Evolutionary conservation across 2,888 invertebrate genomes (phyloP).

Genomic region (Sphaerolaimus hirsutus): DNA sequence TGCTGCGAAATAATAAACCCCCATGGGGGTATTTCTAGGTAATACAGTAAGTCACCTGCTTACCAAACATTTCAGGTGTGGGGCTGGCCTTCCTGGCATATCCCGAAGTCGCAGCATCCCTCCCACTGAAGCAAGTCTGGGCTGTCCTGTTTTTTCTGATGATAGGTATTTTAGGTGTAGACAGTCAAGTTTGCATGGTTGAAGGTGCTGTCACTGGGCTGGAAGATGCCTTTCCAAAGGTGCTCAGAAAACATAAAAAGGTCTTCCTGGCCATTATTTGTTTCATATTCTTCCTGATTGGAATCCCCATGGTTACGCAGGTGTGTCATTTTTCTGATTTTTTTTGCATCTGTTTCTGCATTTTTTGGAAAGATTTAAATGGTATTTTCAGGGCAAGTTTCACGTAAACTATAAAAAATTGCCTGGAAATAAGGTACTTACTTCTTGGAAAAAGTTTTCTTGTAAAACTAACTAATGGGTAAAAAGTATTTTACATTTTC

Average conservation of each 20-base stretch:
- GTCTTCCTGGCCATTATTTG: conserved; percentile 15
- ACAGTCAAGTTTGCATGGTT: conserved; percentile 22
- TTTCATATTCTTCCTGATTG: conserved; percentile 19
- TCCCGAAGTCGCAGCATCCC: conserved; percentile 25
- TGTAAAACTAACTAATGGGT: too few relatives aligned
- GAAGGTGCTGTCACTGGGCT: conserved; percentile 24
- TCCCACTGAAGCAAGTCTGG: conserved; percentile 26
- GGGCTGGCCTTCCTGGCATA: conserved; percentile 27
- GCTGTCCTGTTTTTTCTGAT: conserved; percentile 25
- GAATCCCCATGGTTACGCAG: conserved; percentile 21
- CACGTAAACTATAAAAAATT: too few relatives aligned
- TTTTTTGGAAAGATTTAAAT: too few relatives aligned
- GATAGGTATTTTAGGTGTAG: conserved; percentile 22
- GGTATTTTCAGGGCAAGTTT: too few relatives aligned
- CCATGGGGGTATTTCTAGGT: too few relatives aligned
- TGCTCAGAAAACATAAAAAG: conserved; percentile 20
- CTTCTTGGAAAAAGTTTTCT: too few relatives aligned
- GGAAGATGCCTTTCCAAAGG: conserved; percentile 20
- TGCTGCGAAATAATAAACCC: too few relatives aligned
- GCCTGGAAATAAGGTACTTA: too few relatives aligned
- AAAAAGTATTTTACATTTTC: too few relatives aligned
- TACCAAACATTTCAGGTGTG: conserved; percentile 12
- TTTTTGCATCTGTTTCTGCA: too few relatives aligned
- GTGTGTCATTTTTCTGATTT: too few relatives aligned
- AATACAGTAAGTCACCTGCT: background rate